Percentiles rank a stretch among this genome's conserved stretches.
phyloP scores from a whole-genome alignment of 2,888 invertebrate species.

The Allygus modestus region DNA sequence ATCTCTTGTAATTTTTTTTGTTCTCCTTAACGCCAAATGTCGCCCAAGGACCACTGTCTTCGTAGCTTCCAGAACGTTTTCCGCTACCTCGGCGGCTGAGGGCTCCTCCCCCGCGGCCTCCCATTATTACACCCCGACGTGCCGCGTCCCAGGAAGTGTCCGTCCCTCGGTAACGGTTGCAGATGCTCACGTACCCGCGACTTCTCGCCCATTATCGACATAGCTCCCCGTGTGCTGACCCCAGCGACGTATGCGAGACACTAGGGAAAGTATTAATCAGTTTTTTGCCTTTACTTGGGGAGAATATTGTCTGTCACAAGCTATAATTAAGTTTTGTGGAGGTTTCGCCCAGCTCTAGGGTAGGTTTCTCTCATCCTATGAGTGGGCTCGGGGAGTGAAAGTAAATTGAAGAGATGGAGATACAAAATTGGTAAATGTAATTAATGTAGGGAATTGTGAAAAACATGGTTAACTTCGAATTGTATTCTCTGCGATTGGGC shows the following conservation, averaged over 20 bases:
- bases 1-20: too few relatives aligned
- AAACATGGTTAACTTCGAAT: too few relatives aligned
- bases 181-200: not conserved
- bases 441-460: too few relatives aligned
- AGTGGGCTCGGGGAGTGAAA: not conserved
- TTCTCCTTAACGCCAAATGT: too few relatives aligned
- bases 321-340: constrained; percentile 9
- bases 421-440: too few relatives aligned
- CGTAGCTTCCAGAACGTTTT: too few relatives aligned
- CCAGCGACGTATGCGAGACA: not conserved
- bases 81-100: constrained; percentile 10
- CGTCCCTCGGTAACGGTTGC: not conserved
- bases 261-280: constrained; percentile 26
- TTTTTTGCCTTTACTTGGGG: constrained; percentile 21
- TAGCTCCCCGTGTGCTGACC: constrained; percentile 1
- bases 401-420: not conserved
- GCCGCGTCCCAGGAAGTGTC: constrained; percentile 5
- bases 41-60: too few relatives aligned
- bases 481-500: too few relatives aligned
- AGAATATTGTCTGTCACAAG: constrained; percentile 24
- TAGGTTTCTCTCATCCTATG: not conserved
- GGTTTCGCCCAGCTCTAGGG: not conserved
- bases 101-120: not conserved
- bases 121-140: constrained; percentile 7
- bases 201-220: constrained; percentile 26